Conservation (phyloP, 2,113 vertebrate genomes). For the Notothenia rossii region DNA sequence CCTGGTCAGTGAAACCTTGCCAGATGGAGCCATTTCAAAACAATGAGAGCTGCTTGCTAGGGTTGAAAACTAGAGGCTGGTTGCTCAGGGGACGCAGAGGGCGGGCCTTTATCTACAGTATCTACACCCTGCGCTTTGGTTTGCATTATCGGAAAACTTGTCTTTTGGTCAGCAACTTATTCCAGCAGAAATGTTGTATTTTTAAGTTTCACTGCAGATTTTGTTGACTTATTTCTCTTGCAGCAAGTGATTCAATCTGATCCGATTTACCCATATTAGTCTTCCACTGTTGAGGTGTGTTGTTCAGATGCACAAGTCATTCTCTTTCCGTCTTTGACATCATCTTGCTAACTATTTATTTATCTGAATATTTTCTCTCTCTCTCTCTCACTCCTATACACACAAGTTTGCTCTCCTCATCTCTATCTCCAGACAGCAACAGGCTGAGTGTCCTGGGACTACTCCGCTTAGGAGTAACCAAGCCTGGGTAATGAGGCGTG, state of each 20-base stretch:
- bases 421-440: conserved; percentile 75
- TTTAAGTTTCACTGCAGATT: background rate
- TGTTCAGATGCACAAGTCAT: background rate
- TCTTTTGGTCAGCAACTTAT: background rate
- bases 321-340: background rate
- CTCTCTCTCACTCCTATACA: background rate
- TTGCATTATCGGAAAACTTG: background rate
- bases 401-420: conserved; percentile 38
- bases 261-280: background rate
- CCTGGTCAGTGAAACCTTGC: conserved; percentile 81
- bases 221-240: background rate
- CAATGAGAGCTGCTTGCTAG: conserved; percentile 70
- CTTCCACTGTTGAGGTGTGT: background rate
- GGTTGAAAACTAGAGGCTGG: conserved; percentile 48
- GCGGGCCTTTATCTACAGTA: conserved; percentile 26
- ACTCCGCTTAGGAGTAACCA: conserved; percentile 81
- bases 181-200: background rate
- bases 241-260: background rate
- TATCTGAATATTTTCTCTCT: background rate
- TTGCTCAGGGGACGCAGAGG: conserved; percentile 14
- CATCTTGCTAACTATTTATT: background rate
- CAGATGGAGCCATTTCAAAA: conserved; percentile 82
- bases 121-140: background rate
- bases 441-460: conserved; percentile 79
- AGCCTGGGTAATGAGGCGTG: conserved; percentile 87